These are phyloP conservation scores for Octopus bimaculoides DNA, from an alignment of 1,140 invertebrate species.

Conservation along the genomic window DNA sequence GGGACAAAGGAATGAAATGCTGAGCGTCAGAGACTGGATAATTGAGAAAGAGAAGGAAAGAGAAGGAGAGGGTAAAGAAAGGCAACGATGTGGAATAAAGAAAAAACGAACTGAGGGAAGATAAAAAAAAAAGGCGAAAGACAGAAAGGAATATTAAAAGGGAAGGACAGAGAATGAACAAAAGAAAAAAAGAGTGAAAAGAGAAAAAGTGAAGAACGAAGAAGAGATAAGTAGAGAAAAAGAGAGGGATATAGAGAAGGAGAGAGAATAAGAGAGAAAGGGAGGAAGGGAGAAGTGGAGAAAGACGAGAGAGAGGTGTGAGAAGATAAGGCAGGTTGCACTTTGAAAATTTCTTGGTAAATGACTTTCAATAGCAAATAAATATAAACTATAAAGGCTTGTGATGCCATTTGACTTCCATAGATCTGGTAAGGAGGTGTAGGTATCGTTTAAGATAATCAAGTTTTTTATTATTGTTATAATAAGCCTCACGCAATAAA, in stretches of 20 bases:
- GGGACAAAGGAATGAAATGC: not conserved
- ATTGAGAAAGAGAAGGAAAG: not conserved
- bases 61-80: not conserved
- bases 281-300: not conserved
- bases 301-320: not conserved
- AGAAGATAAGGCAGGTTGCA: not conserved
- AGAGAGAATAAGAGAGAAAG: not conserved
- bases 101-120: not conserved
- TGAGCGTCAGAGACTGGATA: not conserved
- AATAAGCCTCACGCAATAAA: no score
- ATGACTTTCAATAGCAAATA: not conserved
- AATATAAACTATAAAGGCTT: no score
- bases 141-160: not conserved
- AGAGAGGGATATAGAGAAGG: not conserved
- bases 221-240: not conserved
- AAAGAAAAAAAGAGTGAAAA: not conserved
- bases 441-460: no score
- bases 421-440: no score
- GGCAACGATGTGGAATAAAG: not conserved
- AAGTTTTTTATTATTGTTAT: no score
- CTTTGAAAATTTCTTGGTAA: not conserved
- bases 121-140: not conserved
- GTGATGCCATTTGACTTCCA: no score
- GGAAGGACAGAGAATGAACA: no score
- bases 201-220: not conserved